Conservation (phyloP, 2,888 invertebrate species). For the Nymphalis c-album region DNA sequence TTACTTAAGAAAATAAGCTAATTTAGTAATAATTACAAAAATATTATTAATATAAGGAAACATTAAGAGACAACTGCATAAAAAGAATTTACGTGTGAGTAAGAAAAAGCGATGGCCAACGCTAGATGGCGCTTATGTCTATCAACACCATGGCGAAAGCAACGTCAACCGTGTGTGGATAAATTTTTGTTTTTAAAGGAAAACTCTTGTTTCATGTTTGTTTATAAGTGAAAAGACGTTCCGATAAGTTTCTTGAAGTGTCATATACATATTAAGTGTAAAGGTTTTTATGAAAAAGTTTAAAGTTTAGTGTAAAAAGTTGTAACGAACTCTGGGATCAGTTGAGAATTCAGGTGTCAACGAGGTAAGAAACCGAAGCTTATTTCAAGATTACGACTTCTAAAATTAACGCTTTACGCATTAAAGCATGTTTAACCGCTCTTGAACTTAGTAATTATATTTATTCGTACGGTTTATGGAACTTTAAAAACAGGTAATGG, state of each 20-base stretch:
- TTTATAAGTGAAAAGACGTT: slow-evolving; percentile 68
- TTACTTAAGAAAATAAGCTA: background rate
- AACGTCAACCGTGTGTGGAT: slow-evolving; percentile 73
- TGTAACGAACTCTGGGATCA: slow-evolving; percentile 77
- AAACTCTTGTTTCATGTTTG: slow-evolving; percentile 69
- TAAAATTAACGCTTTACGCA: slow-evolving; percentile 60
- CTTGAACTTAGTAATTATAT: slow-evolving; percentile 45
- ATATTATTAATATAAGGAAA: background rate
- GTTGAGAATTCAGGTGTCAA: slow-evolving; percentile 80
- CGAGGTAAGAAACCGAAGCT: slow-evolving; percentile 78
- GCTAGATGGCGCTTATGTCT: slow-evolving; percentile 60
- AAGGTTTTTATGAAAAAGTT: slow-evolving; percentile 63
- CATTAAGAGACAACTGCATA: slow-evolving; percentile 6
- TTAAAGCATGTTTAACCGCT: slow-evolving; percentile 46
- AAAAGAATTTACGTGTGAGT: slow-evolving; percentile 17
- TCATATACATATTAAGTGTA: slow-evolving; percentile 54
- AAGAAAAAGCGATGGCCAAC: slow-evolving; percentile 8
- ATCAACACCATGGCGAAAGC: slow-evolving; percentile 74
- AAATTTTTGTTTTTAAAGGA: slow-evolving; percentile 74
- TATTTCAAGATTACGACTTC: slow-evolving; percentile 65
- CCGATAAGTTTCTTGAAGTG: slow-evolving; percentile 61
- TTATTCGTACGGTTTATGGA: slow-evolving; percentile 23
- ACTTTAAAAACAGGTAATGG: slow-evolving; percentile 56
- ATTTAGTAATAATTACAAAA: background rate
- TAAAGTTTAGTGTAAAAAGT: slow-evolving; percentile 74